Evolutionary conservation across 2,797 vertebrate genomes (phyloP).

Genomic region (Falco naumanni): DNA sequence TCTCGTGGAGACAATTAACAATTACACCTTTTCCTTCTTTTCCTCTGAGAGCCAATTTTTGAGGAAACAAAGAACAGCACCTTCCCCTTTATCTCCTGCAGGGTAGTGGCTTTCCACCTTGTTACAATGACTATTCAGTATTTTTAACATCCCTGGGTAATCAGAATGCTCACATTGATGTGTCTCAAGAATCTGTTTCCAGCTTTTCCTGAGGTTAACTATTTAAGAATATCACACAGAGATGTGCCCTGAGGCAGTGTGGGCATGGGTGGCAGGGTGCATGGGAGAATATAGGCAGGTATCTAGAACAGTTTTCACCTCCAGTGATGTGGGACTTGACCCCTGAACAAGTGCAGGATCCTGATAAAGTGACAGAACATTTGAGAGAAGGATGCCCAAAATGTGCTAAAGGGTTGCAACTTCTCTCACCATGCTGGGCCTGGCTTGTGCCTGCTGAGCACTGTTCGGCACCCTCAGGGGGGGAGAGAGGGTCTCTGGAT

Average conservation of each 20-base stretch:
- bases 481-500: background rate
- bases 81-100: background rate
- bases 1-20: conserved; percentile 58
- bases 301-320: background rate
- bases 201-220: background rate
- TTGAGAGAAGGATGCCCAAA: background rate
- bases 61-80: background rate
- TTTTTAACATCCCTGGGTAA: background rate
- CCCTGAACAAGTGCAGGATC: background rate
- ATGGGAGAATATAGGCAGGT: background rate
- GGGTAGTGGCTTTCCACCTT: background rate
- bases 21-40: conserved; percentile 33
- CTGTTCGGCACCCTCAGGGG: background rate
- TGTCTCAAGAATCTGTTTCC: background rate
- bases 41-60: background rate
- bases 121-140: background rate
- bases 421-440: background rate
- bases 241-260: background rate
- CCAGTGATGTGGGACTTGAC: background rate
- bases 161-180: background rate
- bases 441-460: background rate
- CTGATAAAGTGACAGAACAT: background rate
- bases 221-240: background rate
- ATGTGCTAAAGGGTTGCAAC: background rate
- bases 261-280: background rate